Evolutionary conservation across 2,113 vertebrate genomes (phyloP), one percentile per base, ranked within the genome.

Genomic region (Mesoclemmys tuberculata): DNA sequence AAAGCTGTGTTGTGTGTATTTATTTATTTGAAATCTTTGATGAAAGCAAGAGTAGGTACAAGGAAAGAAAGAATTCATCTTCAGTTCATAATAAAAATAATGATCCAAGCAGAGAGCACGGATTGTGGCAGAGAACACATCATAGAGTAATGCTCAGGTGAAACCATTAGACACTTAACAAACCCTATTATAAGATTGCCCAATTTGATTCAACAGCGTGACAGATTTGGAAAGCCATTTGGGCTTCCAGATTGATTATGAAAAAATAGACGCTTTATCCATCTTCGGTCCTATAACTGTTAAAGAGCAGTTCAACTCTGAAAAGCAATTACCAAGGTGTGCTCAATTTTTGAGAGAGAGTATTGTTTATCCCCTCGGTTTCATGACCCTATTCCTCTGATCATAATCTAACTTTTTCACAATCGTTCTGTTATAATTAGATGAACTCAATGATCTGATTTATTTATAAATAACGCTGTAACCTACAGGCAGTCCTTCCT

Each of bases 201-300:
- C 93, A 81, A 81, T 51, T 41, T 82, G 83, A 96, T 92, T 74
- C 93, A 92, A 93, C 75, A 6, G 18, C 24, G 74, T 82, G 87
- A 94, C 93, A 96, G 84, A 94, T 71, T 44, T 80, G 90, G 61
- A 94, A 94, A 94, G 48, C n/a, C 91, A 90, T 89, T 87, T 29
- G 52, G 27, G n/a, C 26, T 1, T 54, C 88, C 83, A 91, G 68
- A 95, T 85, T 77, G 82, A 18, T 74, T 55, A 94, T 10, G 75
- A 85, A 41, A 90, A 24, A 85, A 87, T 0, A 90, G n/a, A 81
- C 93, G 85, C 11, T 56, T 93, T 54, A 83, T 85, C 87, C 89
- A 2, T 64, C 88, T 91, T 91, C 29, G 55, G 56, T 31, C 54
- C 77, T 75, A 74, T 44, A 95, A 93, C 88, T 82, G 8, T 52